These are phyloP conservation scores for Dromas ardeola DNA, from an alignment of 2,113 vertebrate genomes.

Conservation along the genomic window DNA sequence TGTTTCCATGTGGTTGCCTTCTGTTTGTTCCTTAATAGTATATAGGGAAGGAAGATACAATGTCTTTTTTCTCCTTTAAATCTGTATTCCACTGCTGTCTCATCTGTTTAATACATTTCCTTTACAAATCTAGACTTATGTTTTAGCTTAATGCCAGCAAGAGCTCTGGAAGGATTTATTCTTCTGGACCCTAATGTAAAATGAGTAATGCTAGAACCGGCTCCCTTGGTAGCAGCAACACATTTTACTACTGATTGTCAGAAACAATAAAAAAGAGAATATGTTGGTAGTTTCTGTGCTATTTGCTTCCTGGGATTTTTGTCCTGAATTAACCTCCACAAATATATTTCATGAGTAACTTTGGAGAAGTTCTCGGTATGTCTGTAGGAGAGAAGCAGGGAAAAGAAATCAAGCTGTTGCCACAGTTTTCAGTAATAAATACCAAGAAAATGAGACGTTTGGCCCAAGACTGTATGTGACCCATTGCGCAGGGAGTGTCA, in stretches of 20 bases:
- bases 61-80: background rate
- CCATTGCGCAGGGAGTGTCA: background rate
- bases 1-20: background rate
- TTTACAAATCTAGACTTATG: conserved; percentile 58
- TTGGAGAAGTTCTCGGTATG: background rate
- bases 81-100: conserved; percentile 29
- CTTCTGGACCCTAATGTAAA: conserved; percentile 52
- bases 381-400: background rate
- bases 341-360: conserved; percentile 40
- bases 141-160: conserved; percentile 58
- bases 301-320: conserved; percentile 49
- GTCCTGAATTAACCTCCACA: conserved; percentile 66
- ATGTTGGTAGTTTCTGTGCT: conserved; percentile 22
- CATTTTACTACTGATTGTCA: conserved; percentile 70
- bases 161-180: conserved; percentile 57
- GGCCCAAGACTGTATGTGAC: background rate
- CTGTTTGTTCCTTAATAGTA: background rate
- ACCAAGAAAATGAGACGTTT: background rate
- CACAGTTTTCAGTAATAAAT: background rate
- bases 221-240: conserved; percentile 57
- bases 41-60: background rate
- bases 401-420: background rate
- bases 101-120: conserved; percentile 44
- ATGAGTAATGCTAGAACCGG: conserved; percentile 63
- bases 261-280: conserved; percentile 63